A percentile compares a stretch with the other conserved stretches of the same genome.
phyloP scores from a whole-genome alignment of 2,888 invertebrate genomes.

The Heteromyza rotundicornis region DNA sequence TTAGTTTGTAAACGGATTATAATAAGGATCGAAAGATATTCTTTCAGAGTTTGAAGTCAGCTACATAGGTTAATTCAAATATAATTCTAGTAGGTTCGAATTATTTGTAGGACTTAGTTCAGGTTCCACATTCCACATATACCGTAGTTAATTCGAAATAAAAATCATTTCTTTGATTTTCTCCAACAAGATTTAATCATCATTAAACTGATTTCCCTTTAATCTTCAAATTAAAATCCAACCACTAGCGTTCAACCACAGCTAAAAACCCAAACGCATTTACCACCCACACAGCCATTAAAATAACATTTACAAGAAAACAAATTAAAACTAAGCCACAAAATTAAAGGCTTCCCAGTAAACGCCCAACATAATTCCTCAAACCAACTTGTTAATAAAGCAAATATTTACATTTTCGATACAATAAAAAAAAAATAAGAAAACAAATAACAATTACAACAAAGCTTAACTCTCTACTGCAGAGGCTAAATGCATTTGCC shows the following conservation, averaged over 20 bases:
- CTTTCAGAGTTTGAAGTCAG: no score
- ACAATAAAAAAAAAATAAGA: background rate
- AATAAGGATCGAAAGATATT: no score
- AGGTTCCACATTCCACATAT: no score
- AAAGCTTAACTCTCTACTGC: background rate
- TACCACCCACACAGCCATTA: slow-evolving; percentile 1
- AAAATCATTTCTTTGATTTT: slow-evolving; percentile 27
- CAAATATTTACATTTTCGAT: background rate
- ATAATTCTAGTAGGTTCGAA: no score
- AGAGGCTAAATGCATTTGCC: background rate
- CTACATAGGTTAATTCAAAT: no score
- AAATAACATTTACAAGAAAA: no score
- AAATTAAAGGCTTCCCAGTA: background rate
- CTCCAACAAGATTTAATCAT: background rate
- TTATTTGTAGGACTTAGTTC: no score
- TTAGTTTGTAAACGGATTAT: no score
- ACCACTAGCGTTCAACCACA: background rate
- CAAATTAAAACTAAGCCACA: background rate
- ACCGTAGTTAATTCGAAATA: no score
- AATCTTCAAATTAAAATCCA: no score
- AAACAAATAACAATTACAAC: background rate
- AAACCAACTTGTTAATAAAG: background rate
- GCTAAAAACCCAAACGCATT: background rate
- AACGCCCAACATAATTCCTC: background rate
- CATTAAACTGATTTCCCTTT: no score